Percentiles rank a stretch among this genome's conserved stretches.
phyloP scores from a whole-genome alignment of 2,797 vertebrate genomes.

The Hapalemur alaotrensis region DNA sequence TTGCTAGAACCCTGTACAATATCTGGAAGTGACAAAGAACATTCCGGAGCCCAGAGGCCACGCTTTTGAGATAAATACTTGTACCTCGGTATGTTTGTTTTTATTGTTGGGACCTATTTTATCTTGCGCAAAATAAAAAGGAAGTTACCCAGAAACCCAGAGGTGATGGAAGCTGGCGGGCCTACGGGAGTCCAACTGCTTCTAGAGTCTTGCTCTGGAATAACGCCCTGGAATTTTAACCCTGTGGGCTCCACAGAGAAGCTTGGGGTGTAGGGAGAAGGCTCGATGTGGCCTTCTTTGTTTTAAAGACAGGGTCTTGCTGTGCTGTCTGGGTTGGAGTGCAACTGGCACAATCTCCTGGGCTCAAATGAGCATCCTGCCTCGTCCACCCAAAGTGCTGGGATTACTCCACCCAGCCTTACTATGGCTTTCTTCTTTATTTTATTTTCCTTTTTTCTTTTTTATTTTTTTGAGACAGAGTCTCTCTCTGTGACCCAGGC shows the following conservation, averaged over 20 bases:
- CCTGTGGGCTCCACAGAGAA: not conserved
- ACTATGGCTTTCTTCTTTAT: not conserved
- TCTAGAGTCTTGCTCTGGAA: not conserved
- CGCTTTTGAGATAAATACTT: not conserved
- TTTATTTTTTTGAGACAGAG: too few species aligned
- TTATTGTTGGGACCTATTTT: constrained; percentile 40
- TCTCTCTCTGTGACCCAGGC: not conserved
- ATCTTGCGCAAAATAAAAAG: not conserved
- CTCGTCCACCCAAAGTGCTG: too few species aligned
- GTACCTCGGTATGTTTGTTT: not conserved
- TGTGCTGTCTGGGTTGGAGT: too few species aligned
- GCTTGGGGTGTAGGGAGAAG: too few species aligned
- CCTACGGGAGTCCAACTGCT: rapidly evolving
- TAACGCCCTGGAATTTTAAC: not conserved
- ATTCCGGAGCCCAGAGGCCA: not conserved
- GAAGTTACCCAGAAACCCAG: not conserved
- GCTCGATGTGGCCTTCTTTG: too few species aligned
- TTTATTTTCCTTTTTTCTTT: not conserved
- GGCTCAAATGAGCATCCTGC: too few species aligned
- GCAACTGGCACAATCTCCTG: too few species aligned
- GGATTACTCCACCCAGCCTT: too few species aligned
- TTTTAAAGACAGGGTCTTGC: too few species aligned
- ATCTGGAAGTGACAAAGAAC: constrained; percentile 46
- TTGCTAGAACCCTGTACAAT: constrained; percentile 24
- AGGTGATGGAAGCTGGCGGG: too few species aligned